A percentile compares a stretch with the other conserved stretches of the same genome.
Evolutionary conservation across 2,888 invertebrate species (phyloP).

Genomic region (Calameuta pallipes): DNA sequence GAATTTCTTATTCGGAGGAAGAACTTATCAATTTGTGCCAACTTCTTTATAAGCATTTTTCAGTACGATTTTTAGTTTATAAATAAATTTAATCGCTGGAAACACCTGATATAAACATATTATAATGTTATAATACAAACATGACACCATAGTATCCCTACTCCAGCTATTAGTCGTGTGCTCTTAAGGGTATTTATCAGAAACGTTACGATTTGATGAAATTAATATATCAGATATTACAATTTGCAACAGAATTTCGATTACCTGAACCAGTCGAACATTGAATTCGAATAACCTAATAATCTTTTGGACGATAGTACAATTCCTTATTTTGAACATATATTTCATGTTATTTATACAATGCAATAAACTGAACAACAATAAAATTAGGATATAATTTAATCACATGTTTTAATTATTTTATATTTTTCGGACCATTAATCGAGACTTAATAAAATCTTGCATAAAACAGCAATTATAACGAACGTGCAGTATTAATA

Average conservation of each 20-base stretch:
- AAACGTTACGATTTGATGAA: not conserved
- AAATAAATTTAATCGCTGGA: not conserved
- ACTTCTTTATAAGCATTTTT: not conserved
- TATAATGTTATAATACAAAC: not conserved
- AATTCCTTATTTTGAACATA: not conserved
- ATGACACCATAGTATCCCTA: not conserved
- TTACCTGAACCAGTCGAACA: not conserved
- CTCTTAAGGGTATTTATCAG: not conserved
- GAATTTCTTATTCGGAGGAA: not conserved
- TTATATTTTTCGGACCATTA: not conserved
- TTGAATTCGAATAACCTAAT: not conserved
- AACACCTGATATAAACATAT: not conserved
- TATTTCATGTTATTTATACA: not conserved
- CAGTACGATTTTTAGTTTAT: not conserved
- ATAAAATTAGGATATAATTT: no score
- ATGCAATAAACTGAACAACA: no score
- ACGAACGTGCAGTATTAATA: no score
- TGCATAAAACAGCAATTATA: no score
- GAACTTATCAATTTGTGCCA: not conserved
- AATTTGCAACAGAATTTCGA: not conserved
- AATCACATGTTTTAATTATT: not conserved
- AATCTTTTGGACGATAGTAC: not conserved
- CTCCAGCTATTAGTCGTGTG: not conserved
- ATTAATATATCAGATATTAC: not conserved
- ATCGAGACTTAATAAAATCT: not conserved